Base-by-base conservation (phyloP, 2,113 vertebrate genomes). In the Engystomops pustulosus region DNA sequence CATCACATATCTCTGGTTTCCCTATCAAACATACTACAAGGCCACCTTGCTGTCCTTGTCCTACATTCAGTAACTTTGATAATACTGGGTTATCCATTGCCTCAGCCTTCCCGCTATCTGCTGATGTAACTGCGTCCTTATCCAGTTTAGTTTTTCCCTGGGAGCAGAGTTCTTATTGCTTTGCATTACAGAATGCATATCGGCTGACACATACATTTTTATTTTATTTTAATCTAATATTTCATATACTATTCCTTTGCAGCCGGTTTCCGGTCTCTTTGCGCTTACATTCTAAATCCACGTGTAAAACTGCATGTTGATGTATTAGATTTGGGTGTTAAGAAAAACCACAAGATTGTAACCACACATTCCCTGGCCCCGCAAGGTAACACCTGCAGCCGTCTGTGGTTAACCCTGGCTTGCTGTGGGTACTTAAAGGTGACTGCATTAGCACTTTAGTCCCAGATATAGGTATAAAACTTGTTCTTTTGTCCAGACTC, bases 371-470 rank as follows among this genome's bases (percentile, higher is more conserved):
- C 36, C 49, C 34, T 25, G 20, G 36, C 30, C 75, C 51, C 11
- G 7, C 34, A 58, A 38, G 34, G 55, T 30, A 78, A 60, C 51
- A 78, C 75, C 75, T 78, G 75, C 75, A 58, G 75, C 34, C 32
- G 53, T 34, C 51, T 78, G 75, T 78, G 75, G 75, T 78, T 78
- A 78, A 78, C 75, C 75, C 10, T 15, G 36, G n/a, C 53, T 58
- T 60, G 70, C 45, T 60, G 34, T 36, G 58, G 32, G 51, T 41
- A 8, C n/a, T 38, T 55, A 25, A 25, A 38, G 51, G 30, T 78
- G n/a, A 60, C 51, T 15, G 23, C 36, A 41, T n/a, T 58, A 58
- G n/a, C 55, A 14, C 32, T 25, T 32, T 25, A 38, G 14, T 77
- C 20, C 49, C 20, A 77, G 32, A 58, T 55, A 58, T 58, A 34